Evolutionary conservation across 2,113 vertebrate genomes (phyloP).

Genomic region (Motacilla alba): DNA sequence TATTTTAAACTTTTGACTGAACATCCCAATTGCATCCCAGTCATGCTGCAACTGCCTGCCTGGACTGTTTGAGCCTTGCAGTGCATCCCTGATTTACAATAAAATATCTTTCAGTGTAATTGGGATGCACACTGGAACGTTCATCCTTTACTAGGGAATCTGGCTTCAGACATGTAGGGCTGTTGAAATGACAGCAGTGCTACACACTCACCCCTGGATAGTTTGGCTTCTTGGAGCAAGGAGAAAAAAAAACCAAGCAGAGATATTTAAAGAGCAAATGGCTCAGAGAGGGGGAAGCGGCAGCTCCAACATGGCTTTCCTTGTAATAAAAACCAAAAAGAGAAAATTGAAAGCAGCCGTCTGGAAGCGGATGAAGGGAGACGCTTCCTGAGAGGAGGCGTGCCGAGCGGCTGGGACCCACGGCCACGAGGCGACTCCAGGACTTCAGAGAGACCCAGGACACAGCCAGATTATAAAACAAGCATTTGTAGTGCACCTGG

Average conservation of each 20-base stretch:
- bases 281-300: background rate
- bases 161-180: background rate
- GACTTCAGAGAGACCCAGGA: background rate
- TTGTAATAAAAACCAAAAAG: conserved; percentile 26
- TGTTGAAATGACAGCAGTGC: background rate
- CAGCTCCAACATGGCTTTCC: background rate
- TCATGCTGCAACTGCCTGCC: background rate
- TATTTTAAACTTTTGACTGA: background rate
- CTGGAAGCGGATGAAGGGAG: conserved; percentile 16
- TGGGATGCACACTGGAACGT: background rate
- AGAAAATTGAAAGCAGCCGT: conserved; percentile 42
- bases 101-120: background rate
- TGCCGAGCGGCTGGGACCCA: background rate
- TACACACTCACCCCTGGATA: background rate
- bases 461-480: background rate
- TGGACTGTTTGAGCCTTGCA: background rate
- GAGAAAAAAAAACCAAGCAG: background rate
- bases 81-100: background rate
- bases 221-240: background rate
- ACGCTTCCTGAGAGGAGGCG: background rate
- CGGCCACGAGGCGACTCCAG: accelerated
- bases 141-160: background rate
- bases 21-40: background rate
- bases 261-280: background rate
- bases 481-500: background rate